These are phyloP conservation scores for Erethizon dorsatum DNA, from an alignment of 2,797 vertebrate species.

Conservation along the genomic window DNA sequence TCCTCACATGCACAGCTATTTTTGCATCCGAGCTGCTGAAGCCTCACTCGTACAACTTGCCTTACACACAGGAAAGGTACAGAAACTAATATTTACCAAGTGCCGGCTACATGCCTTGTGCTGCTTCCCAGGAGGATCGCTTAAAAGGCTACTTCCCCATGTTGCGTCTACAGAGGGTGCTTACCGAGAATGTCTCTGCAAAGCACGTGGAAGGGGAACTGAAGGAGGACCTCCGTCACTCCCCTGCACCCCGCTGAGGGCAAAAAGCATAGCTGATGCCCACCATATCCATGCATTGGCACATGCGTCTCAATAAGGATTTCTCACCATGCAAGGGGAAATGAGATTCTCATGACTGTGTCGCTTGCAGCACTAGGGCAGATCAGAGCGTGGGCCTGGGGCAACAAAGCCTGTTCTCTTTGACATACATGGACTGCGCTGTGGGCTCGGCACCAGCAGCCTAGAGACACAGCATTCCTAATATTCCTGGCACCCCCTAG, in stretches of 20 bases:
- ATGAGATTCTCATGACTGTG: background rate
- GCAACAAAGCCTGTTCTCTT: background rate
- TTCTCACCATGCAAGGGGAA: background rate
- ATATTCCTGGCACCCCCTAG: no score
- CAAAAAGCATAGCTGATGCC: background rate
- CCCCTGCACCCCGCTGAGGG: background rate
- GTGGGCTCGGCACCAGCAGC: rapidly evolving
- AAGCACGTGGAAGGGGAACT: background rate
- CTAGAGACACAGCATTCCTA: background rate
- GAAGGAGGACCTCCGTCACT: background rate
- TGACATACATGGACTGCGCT: background rate
- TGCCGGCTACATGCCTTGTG: background rate
- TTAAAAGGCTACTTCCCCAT: rapidly evolving
- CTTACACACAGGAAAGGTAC: constrained; percentile 61
- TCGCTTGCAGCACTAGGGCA: background rate
- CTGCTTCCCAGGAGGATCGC: rapidly evolving
- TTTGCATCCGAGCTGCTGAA: constrained; percentile 74
- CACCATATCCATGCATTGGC: rapidly evolving
- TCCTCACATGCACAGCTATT: constrained; percentile 84
- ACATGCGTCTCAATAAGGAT: rapidly evolving
- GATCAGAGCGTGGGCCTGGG: background rate
- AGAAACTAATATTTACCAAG: constrained; percentile 67
- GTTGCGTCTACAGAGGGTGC: background rate
- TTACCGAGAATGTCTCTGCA: background rate
- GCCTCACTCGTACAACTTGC: constrained; percentile 69